These are phyloP conservation scores for Strigamia transsilvanica DNA, from an alignment of 2,888 invertebrate genomes.

Conservation along the genomic window DNA sequence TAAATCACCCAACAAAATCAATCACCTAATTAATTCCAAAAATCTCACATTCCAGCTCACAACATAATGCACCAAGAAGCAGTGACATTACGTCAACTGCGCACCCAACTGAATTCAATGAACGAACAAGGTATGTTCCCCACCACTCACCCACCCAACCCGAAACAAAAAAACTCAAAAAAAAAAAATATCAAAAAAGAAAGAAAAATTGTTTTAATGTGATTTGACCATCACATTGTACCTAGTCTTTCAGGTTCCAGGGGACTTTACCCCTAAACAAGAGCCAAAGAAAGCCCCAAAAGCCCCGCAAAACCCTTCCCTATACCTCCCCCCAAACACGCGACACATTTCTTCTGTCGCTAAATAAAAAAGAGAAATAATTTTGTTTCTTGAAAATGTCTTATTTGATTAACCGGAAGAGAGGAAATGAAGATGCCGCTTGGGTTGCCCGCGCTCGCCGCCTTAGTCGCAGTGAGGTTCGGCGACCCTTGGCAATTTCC, in stretches of 20 bases:
- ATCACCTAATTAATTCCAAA: no score
- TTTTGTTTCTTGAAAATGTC: no score
- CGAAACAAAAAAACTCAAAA: background rate
- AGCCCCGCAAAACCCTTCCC: background rate
- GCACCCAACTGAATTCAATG: constrained; percentile 50
- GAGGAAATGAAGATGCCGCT: constrained; percentile 17
- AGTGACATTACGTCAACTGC: constrained; percentile 46
- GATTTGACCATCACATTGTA: background rate
- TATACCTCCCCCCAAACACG: background rate
- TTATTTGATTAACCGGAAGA: background rate
- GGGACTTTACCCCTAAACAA: background rate
- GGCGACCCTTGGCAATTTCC: background rate
- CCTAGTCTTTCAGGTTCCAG: constrained; percentile 1
- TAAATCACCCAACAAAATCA: no score
- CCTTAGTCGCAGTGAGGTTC: background rate
- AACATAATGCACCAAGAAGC: constrained; percentile 52
- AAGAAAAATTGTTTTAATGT: background rate
- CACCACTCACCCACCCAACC: background rate
- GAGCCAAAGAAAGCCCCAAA: constrained; percentile 2
- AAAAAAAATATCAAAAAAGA: no score
- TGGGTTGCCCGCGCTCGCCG: background rate
- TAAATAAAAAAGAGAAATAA: no score
- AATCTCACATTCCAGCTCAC: constrained; percentile 19
- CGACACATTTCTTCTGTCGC: no score
- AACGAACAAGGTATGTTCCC: constrained; percentile 51